Conservation (phyloP, 1,140 invertebrate species). For the Uloborus diversus region DNA sequence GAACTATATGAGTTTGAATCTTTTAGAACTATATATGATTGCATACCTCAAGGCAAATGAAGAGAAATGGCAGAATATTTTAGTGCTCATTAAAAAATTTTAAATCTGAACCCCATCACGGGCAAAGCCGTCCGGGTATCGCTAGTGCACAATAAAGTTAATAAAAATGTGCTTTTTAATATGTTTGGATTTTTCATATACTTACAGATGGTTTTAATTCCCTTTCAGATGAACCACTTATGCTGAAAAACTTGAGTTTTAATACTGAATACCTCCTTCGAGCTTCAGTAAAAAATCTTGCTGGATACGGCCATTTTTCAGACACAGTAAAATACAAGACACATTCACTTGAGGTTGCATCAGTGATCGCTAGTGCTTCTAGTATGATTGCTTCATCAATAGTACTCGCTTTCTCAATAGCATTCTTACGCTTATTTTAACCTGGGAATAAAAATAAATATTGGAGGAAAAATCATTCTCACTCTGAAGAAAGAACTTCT, state of each 20-base stretch:
- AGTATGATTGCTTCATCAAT: not conserved
- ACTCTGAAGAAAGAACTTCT: too few species aligned
- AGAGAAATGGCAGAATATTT: too few species aligned
- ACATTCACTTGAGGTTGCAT: conserved; percentile 21
- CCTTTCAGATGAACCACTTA: conserved; percentile 50
- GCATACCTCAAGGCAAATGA: too few species aligned
- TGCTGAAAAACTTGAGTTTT: conserved; percentile 58
- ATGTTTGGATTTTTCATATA: not conserved
- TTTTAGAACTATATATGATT: too few species aligned
- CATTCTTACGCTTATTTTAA: not conserved
- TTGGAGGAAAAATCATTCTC: not conserved
- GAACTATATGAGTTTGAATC: too few species aligned
- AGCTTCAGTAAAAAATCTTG: conserved; percentile 59
- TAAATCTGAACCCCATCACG: too few species aligned
- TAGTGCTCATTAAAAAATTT: too few species aligned
- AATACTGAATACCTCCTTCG: conserved; percentile 61
- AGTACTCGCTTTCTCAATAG: not conserved
- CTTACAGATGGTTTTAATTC: not conserved
- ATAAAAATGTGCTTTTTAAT: not conserved
- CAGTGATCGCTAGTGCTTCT: conserved; percentile 14
- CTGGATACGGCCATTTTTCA: conserved; percentile 61
- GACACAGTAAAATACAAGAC: conserved; percentile 52
- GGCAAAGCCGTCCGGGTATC: too few species aligned
- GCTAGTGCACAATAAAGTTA: not conserved
- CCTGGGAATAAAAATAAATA: not conserved